Base-by-base conservation (phyloP, 2,888 invertebrate genomes). In the Drosophila mimetica region DNA sequence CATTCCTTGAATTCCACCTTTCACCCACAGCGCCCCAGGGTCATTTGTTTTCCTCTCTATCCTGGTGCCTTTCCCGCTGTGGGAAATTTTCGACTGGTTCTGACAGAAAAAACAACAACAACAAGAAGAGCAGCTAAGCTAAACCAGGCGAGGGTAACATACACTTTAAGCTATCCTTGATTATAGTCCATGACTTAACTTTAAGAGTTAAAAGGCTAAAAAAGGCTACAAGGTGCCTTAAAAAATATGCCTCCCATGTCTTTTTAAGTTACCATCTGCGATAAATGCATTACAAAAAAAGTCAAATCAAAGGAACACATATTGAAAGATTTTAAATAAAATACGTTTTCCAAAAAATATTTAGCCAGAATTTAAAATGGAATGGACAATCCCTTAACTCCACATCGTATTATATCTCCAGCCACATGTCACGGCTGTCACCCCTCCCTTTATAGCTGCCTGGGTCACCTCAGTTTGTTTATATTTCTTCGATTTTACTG, bases 401-500 rank as follows among this genome's bases (percentile, higher is more conserved):
- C 41, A 63, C 50, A 61, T 42, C 48, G 63, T 36, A 44, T 44
- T 44, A 59, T 77, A 74, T 76, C 53, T 58, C 60, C 71, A 65
- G 71, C 54, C 54, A 63, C 74, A 69, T 74, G 82, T 76, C 79
- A 76, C 76, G 75, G 67, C 65, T 65, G 63, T 30, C 50, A 18
- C 48, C 32, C 2, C 8, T 46, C 46, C 20, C 42, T 9, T n/a
- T 11, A 1, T 14, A 14, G 36, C 52, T 51, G 52, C 37, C 52
- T 30, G 57, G 57, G 39, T 58, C 60, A 58, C 60, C 60, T 58
- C 59, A 46, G 44, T 77, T 85, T 81, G 81, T 81, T 85, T 85
- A 81, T 86, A 82, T 77, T 85, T 74, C 71, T 81, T 81, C 86
- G 86, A 81, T 81, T 81, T 81, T 85, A 74, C 83, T 85, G 81